Conservation (phyloP, 2,888 invertebrate genomes). For the Mylabris sibirica region DNA sequence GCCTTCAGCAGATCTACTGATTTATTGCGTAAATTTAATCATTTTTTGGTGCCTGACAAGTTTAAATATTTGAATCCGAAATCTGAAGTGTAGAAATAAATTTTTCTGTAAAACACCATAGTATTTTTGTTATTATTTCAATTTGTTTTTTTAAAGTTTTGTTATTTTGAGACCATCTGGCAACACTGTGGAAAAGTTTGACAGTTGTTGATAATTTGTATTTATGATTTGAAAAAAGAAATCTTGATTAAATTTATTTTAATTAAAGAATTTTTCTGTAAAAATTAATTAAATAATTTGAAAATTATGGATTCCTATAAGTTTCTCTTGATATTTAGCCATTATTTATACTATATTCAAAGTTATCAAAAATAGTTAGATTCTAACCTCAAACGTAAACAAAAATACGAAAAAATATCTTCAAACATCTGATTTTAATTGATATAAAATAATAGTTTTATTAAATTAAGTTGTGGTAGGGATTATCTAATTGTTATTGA, state of each 20-base stretch:
- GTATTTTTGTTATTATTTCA: no score
- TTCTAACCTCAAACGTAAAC: conserved; percentile 20
- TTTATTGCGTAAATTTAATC: background rate
- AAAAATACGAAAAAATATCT: conserved; percentile 24
- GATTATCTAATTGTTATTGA: background rate
- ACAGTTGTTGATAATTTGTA: background rate
- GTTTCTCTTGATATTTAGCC: background rate
- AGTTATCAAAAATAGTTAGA: conserved; percentile 11
- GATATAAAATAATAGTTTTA: conserved; percentile 13
- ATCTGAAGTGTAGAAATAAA: no score
- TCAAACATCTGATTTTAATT: conserved; percentile 20
- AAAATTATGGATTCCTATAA: conserved; percentile 1
- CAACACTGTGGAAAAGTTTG: background rate
- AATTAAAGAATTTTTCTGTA: background rate
- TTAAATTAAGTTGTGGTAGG: background rate
- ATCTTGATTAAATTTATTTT: background rate
- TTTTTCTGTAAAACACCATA: no score
- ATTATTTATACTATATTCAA: conserved; percentile 1
- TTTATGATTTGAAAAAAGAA: background rate
- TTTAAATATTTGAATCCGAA: no score
- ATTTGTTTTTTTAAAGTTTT: no score
- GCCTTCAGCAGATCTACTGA: background rate
- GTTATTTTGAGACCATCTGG: no score
- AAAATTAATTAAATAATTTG: background rate
- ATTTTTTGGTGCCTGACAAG: background rate